These are phyloP conservation scores for Danaus plexippus DNA, from an alignment of 1,140 invertebrate genomes.

Conservation along the genomic window DNA sequence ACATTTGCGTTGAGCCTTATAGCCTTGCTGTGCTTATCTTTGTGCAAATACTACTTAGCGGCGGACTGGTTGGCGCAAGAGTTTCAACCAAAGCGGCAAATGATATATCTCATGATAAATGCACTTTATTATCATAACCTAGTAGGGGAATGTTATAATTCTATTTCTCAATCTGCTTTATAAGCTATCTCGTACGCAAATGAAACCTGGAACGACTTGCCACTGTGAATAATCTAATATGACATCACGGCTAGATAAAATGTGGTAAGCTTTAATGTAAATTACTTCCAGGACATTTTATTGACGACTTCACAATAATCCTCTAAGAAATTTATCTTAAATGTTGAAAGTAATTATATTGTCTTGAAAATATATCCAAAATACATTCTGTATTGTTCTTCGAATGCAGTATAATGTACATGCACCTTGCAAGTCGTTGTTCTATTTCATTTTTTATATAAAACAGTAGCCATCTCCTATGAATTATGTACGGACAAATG, in stretches of 20 bases:
- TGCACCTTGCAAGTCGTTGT: too few species aligned
- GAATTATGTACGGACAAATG: slow-evolving; percentile 16
- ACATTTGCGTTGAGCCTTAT: slow-evolving; percentile 52
- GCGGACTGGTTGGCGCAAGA: slow-evolving; percentile 31
- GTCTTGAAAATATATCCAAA: too few species aligned
- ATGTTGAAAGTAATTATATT: too few species aligned
- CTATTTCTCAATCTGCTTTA: slow-evolving; percentile 22
- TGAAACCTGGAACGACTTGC: slow-evolving; percentile 6
- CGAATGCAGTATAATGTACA: too few species aligned
- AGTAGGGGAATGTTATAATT: slow-evolving; percentile 29
- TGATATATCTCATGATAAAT: slow-evolving; percentile 28
- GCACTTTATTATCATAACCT: slow-evolving; percentile 28
- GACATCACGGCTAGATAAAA: too few species aligned
- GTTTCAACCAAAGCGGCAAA: slow-evolving; percentile 26
- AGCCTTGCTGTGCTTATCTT: slow-evolving; percentile 53
- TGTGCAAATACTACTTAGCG: slow-evolving; percentile 49
- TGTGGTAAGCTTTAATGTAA: too few species aligned
- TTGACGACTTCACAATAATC: too few species aligned
- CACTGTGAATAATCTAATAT: too few species aligned
- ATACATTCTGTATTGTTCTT: too few species aligned
- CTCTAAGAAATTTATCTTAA: too few species aligned
- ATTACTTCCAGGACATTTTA: too few species aligned
- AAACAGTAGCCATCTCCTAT: slow-evolving; percentile 10
- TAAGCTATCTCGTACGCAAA: slow-evolving; percentile 14
- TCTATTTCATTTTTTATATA: neutral